A percentile compares a stretch with the other conserved stretches of the same genome.
Conservation (phyloP, 2,888 invertebrate species). For the Cosmopolites sordidus region DNA sequence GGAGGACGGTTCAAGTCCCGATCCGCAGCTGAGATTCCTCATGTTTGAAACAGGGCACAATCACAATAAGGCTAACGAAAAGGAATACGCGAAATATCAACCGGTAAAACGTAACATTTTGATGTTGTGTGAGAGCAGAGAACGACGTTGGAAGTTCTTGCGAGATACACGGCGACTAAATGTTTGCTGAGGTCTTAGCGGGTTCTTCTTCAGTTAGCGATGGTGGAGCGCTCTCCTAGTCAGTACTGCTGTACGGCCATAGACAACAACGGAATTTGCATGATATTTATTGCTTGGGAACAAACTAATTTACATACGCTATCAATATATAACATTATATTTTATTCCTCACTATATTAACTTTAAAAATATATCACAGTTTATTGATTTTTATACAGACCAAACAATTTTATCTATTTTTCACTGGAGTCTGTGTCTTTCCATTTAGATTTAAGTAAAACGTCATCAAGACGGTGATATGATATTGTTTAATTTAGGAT, state of each 20-base stretch:
- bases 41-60: conserved; percentile 21
- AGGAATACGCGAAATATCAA: conserved; percentile 8
- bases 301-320: not conserved
- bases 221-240: conserved; percentile 19
- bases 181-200: conserved; percentile 24
- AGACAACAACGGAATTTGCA: conserved; percentile 21
- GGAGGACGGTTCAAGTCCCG: conserved; percentile 27
- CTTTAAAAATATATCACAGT: too few species aligned
- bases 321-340: too few species aligned
- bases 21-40: conserved; percentile 34
- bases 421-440: too few species aligned
- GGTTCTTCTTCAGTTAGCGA: conserved; percentile 18
- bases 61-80: conserved; percentile 10
- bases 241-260: conserved; percentile 17
- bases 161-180: conserved; percentile 20
- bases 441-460: too few species aligned
- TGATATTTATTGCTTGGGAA: conserved; percentile 8
- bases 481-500: too few species aligned
- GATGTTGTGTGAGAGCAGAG: conserved; percentile 14
- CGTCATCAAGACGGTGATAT: too few species aligned
- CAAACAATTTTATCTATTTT: too few species aligned
- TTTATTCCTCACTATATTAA: too few species aligned
- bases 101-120: conserved; percentile 21
- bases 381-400: too few species aligned
- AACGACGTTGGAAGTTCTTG: not conserved